Conservation (phyloP, 2,113 vertebrate species). For the Todiramphus chloris region DNA sequence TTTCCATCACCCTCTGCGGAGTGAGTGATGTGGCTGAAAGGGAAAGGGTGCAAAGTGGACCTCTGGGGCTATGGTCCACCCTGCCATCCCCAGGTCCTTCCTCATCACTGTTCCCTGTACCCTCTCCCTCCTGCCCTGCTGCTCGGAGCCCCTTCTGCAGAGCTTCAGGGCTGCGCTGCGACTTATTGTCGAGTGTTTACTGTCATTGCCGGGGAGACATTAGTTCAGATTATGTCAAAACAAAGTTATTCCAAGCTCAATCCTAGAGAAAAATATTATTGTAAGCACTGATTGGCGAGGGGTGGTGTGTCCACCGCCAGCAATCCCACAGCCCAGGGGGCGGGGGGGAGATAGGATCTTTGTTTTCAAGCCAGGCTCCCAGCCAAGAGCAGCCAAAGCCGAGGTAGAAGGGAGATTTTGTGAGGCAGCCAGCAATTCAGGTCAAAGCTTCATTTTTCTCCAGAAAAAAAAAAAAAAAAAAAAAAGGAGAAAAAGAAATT, state of each 20-base stretch:
- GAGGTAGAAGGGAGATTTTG: conserved; percentile 63
- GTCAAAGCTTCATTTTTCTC: conserved; percentile 51
- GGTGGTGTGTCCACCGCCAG: background rate
- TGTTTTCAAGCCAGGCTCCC: conserved; percentile 63
- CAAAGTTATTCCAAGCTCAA: conserved; percentile 61
- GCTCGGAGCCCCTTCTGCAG: conserved; percentile 17
- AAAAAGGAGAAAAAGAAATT: background rate
- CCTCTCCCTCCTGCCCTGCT: background rate
- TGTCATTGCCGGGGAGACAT: conserved; percentile 68
- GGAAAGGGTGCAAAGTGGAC: background rate
- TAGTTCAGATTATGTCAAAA: conserved; percentile 63
- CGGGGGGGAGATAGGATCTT: conserved; percentile 57
- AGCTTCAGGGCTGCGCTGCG: background rate
- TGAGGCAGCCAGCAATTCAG: conserved; percentile 60
- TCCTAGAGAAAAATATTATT: conserved; percentile 55
- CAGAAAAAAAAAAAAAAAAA: background rate
- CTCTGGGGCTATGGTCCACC: background rate
- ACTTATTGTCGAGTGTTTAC: conserved; percentile 64
- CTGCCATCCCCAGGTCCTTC: background rate
- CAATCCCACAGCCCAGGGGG: conserved; percentile 29
- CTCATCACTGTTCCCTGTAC: background rate
- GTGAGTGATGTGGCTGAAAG: background rate
- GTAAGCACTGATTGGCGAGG: conserved; percentile 55
- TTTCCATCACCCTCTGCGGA: background rate
- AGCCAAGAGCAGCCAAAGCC: conserved; percentile 65